phyloP scores from a whole-genome alignment of 1,140 invertebrate genomes.

The Lethrus apterus region DNA sequence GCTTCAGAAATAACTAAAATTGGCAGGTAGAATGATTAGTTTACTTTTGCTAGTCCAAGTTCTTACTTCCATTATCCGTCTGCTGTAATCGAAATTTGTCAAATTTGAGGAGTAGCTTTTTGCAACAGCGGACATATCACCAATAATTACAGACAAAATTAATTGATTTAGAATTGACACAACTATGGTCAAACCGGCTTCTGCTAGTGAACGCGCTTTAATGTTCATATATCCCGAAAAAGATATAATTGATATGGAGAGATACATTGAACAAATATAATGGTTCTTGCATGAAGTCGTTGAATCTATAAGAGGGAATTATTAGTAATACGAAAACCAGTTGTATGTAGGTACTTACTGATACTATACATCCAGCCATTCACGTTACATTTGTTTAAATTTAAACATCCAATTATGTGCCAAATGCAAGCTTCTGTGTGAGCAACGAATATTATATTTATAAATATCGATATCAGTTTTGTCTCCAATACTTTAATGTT shows the following conservation, averaged over 20 bases:
- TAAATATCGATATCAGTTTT: constrained; percentile 3
- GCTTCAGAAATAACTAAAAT: constrained; percentile 39
- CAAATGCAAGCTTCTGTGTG: constrained; percentile 10
- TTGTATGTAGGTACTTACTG: neutral
- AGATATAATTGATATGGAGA: constrained; percentile 1
- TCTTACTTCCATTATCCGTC: constrained; percentile 10
- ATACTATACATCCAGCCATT: constrained; percentile 10
- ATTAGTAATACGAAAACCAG: neutral
- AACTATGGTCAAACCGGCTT: neutral
- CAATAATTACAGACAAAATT: constrained; percentile 10
- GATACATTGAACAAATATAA: constrained; percentile 10
- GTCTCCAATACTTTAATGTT: constrained; percentile 13
- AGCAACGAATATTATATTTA: constrained; percentile 1
- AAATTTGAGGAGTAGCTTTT: constrained; percentile 11
- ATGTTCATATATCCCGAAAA: constrained; percentile 8
- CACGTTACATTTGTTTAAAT: neutral
- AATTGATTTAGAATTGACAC: constrained; percentile 9
- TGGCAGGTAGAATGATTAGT: no score
- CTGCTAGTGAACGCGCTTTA: neutral
- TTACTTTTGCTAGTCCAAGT: neutral
- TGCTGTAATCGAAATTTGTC: constrained; percentile 11
- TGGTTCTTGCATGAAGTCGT: constrained; percentile 1
- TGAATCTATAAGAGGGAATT: neutral
- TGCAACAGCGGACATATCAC: constrained; percentile 13
- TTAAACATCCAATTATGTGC: constrained; percentile 8